A percentile compares a stretch with the other conserved stretches of the same genome.
Conservation (phyloP, 2,113 vertebrate species). For the Cyrtonyx montezumae region DNA sequence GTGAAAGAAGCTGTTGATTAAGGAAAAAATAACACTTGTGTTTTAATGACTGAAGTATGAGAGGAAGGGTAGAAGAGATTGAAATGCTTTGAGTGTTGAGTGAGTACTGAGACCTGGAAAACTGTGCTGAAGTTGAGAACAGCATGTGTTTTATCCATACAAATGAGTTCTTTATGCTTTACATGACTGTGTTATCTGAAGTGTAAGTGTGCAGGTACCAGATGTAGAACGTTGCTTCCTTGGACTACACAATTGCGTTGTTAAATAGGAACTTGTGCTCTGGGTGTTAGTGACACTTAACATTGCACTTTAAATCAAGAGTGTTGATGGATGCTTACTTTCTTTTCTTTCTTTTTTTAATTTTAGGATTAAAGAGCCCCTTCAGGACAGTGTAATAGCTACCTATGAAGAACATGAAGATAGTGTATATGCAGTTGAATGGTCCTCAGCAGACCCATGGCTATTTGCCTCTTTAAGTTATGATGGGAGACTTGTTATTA, state of each 20-base stretch:
- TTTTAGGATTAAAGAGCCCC: constrained; percentile 89
- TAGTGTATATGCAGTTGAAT: constrained; percentile 97
- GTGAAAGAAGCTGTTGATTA: not conserved
- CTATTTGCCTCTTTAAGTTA: constrained; percentile 98
- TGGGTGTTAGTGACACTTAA: constrained; percentile 1
- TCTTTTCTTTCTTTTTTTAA: not conserved
- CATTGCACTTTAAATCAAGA: constrained; percentile 3
- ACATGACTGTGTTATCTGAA: not conserved
- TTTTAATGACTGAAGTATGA: not conserved
- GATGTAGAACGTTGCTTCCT: not conserved
- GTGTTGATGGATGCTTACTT: constrained; percentile 31
- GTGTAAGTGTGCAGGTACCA: not conserved
- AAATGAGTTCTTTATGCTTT: not conserved
- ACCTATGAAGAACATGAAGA: constrained; percentile 99
- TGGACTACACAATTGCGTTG: not conserved
- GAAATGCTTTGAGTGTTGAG: not conserved
- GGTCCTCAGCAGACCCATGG: constrained; percentile 98
- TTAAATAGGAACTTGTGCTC: not conserved
- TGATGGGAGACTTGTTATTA: constrained; percentile 96
- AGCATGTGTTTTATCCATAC: not conserved
- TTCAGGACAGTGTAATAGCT: constrained; percentile 94
- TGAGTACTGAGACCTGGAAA: not conserved
- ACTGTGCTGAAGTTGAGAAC: not conserved
- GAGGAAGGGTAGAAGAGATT: not conserved
- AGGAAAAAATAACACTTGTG: not conserved